Conservation (phyloP, 2,888 invertebrate species). For the Xestia xanthographa region DNA sequence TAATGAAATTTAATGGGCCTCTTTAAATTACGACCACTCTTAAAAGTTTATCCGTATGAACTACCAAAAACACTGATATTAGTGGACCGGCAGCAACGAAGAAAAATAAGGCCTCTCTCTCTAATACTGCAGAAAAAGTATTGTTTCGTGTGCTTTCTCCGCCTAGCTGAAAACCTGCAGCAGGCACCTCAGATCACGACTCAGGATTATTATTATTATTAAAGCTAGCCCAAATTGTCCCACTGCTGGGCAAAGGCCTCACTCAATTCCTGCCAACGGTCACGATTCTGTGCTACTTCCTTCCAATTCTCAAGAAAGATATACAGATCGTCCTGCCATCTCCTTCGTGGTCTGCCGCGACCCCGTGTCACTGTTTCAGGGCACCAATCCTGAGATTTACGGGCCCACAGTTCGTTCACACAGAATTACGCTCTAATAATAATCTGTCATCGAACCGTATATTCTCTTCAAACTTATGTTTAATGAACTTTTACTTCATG, state of each 20-base stretch:
- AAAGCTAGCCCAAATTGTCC: too few relatives aligned
- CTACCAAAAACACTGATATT: neutral
- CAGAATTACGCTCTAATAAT: neutral
- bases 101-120: too few relatives aligned
- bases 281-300: too few relatives aligned
- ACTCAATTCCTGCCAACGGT: too few relatives aligned
- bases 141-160: neutral
- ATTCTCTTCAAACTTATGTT: constrained; percentile 25
- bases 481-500: constrained; percentile 24
- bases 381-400: too few relatives aligned
- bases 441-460: constrained; percentile 13
- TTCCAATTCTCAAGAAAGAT: too few relatives aligned
- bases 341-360: too few relatives aligned
- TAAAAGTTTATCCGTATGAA: neutral
- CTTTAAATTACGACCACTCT: neutral
- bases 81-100: neutral
- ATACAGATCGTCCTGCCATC: too few relatives aligned
- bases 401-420: too few relatives aligned
- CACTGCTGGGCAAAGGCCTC: too few relatives aligned
- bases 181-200: neutral
- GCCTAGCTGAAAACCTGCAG: neutral
- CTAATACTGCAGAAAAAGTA: neutral
- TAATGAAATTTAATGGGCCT: neutral
- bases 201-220: neutral
- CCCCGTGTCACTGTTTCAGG: too few relatives aligned